Base-by-base conservation (phyloP, 2,888 invertebrate genomes). In the Carpatolechia fugitivella region DNA sequence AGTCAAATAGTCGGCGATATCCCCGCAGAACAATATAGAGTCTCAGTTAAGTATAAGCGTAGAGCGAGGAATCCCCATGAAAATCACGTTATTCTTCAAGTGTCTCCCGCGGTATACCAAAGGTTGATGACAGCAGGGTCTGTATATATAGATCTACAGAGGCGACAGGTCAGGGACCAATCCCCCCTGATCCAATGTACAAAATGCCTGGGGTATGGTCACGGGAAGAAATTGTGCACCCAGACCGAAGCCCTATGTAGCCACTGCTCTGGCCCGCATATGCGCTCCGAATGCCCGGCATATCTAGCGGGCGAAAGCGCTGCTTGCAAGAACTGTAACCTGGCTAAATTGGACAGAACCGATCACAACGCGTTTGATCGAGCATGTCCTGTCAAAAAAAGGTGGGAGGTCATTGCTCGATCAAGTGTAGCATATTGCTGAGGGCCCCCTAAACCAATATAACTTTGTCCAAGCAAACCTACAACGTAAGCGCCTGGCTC, bases 181-280 rank as follows among this genome's bases (percentile, higher is more conserved):
- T 54, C 56, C 4, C 54, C 56, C 0, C 16, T 56, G 3, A 13
- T 57, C 1, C 57, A 54, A 10, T 57, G 57, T 18, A 35, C 57
- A 3, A 29, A 33, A 0, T 58, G 58, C 30, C 29, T 58, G 0
- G 56, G 40, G 0, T 58, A 33, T n/a, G 58, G 57, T 0, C 57
- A 57, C 14, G 29, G 31, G 0, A 11, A 30, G 7, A 5, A 31
- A 0, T 24, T 40, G 8, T 57, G 54, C 20, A 55, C 24, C 1
- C 48, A 54, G 18, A 2, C 30, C 1, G 38, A 8, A 0, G 46
- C 44, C 10, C 5, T 51, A 6, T 58, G 58, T 16, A 52, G 56
- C 24, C 56, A 58, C 36, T 58, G 56, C 7, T 44, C 48, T 0
- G 58, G 44, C 0, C 58, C 52, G 0, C 56, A 58, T n/a, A n/a